Evolutionary conservation across 2,113 vertebrate genomes (phyloP).

Genomic region (Isichthys henryi): DNA sequence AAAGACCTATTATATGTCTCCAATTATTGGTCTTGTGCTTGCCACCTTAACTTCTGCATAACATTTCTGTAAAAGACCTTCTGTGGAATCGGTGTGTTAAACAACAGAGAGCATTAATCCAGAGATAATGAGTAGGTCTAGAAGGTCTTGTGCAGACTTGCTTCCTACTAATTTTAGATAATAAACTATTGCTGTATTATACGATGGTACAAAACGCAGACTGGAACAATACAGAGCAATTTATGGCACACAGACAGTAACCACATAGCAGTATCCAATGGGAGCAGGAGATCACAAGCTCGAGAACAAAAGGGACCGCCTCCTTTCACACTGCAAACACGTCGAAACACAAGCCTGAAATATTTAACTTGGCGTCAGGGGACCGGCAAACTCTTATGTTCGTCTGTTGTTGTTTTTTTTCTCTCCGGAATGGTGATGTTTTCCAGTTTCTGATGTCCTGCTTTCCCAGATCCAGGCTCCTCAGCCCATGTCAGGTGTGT

Average conservation of each 20-base stretch:
- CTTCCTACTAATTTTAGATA: not conserved
- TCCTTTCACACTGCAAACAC: not conserved
- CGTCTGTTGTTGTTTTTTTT: not conserved
- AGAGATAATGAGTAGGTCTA: not conserved
- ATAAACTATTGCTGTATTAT: not conserved
- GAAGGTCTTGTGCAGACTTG: not conserved
- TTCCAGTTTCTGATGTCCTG: not conserved
- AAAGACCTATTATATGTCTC: not conserved
- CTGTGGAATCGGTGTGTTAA: not conserved
- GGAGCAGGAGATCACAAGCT: not conserved
- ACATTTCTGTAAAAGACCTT: not conserved
- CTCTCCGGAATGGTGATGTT: not conserved
- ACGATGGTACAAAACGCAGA: not conserved
- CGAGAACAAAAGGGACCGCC: not conserved
- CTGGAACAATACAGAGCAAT: not conserved
- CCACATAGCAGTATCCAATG: not conserved
- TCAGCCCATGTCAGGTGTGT: not conserved
- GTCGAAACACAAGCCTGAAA: not conserved
- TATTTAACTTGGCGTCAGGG: not conserved
- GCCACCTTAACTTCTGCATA: not conserved
- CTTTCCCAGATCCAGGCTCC: not conserved
- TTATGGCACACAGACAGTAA: conserved; percentile 1
- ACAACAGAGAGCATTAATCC: not conserved
- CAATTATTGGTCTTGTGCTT: not conserved
- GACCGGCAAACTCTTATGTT: not conserved